Evolutionary conservation across 2,797 vertebrate genomes (phyloP), one percentile per base, ranked within the genome.

Genomic region (Chelon auratus): DNA sequence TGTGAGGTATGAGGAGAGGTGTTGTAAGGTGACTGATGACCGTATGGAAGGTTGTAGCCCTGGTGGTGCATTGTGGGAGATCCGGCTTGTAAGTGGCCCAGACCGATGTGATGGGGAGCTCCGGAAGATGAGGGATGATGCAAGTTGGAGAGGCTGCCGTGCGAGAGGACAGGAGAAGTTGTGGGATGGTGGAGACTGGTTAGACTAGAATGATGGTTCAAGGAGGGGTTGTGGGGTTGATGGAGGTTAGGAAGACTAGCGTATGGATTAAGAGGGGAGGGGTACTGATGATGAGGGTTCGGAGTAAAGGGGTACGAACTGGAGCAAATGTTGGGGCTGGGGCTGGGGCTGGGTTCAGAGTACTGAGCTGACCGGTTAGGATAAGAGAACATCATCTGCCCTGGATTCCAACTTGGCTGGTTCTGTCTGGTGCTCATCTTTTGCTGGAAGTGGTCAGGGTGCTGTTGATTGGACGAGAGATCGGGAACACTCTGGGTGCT

Each of bases 401-500:
- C 65, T n/a, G 65, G 47, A 63, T 52, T 78, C 69, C 59, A 78
- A 6, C 57, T 69, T 18, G 75, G 72, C 53, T 85, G 84, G 72
- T 65, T 72, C 36, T 60, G 69, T 52, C 59, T 54, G 53, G 59
- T 20, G 11, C 3, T 52, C 57, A 65, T 15, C 45, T 66, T 76
- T 48, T 82, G 78, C 33, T 68, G 53, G 20, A 60, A 74, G 17
- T 37, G 64, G 17, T 12, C 13, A 0, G 42, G 43, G 4, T 61
- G 83, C 18, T 75, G 81, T 18, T 62, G 78, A 51, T 62, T 68
- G 0, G 90, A 88, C 17, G 93, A 90, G 39, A 96, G 85, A 78
- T 94, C 96, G 0, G 97, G 97, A 56, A 97, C 86, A 1, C 97
- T 99, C 87, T 95, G 95, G 2, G 95, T 93, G 82, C 95, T 98